phyloP scores from a whole-genome alignment of 2,888 invertebrate genomes.

The Escarpia spicata region DNA sequence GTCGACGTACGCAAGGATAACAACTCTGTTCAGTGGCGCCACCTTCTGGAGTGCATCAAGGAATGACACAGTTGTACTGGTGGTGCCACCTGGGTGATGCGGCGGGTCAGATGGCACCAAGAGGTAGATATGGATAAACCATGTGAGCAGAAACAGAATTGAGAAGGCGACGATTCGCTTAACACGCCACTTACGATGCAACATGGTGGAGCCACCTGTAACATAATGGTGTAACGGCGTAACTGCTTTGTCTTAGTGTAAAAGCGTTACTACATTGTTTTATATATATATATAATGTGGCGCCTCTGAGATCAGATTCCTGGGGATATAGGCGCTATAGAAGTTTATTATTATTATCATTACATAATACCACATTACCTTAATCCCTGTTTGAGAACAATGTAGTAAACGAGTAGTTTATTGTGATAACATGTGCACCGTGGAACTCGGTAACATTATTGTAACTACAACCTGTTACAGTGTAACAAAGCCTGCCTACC shows the following conservation, averaged over 20 bases:
- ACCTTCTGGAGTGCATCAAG: neutral
- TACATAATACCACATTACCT: neutral
- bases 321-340: no score
- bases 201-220: neutral
- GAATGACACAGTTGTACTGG: neutral
- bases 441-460: neutral
- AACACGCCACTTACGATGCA: neutral
- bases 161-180: neutral
- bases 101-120: neutral
- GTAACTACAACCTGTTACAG: neutral
- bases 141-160: neutral
- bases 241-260: neutral
- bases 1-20: neutral
- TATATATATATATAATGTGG: no score
- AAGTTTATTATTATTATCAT: no score
- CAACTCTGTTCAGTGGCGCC: neutral
- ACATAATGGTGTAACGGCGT: neutral
- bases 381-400: neutral
- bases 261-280: no score
- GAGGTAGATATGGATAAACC: neutral
- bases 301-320: no score
- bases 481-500: neutral
- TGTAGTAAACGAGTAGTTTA: neutral
- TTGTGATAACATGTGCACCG: neutral
- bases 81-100: neutral